A percentile compares a stretch with the other conserved stretches of the same genome.
Conservation (phyloP, 1,140 invertebrate species). For the Drosophila suzukii region DNA sequence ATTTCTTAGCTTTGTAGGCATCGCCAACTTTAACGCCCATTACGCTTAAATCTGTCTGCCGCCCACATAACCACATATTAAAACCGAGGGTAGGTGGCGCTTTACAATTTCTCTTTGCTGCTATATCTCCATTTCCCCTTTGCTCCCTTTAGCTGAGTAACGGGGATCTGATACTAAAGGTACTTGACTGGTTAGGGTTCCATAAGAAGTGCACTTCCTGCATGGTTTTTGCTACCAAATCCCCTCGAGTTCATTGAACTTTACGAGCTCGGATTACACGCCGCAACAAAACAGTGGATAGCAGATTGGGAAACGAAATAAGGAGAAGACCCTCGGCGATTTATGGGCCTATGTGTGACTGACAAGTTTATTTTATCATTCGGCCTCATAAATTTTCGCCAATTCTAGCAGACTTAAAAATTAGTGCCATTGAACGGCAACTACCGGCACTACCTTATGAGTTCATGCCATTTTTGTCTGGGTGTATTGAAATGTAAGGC, state of each 20-base stretch:
- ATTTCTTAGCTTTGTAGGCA: too few relatives aligned
- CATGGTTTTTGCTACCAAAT: conserved; percentile 22
- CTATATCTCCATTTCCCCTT: too few relatives aligned
- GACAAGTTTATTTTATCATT: conserved; percentile 76
- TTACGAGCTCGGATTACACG: conserved; percentile 68
- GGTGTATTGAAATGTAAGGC: conserved; percentile 56
- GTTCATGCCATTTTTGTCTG: not conserved
- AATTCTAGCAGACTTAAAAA: conserved; percentile 59
- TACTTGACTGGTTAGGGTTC: conserved; percentile 9
- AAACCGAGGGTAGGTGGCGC: too few relatives aligned
- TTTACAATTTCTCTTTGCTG: too few relatives aligned
- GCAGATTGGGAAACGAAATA: not conserved
- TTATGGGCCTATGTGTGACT: conserved; percentile 77
- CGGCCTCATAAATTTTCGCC: conserved; percentile 51
- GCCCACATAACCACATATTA: too few relatives aligned
- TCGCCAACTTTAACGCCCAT: too few relatives aligned
- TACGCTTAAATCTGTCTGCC: too few relatives aligned
- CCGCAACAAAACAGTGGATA: conserved; percentile 29
- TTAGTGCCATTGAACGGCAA: conserved; percentile 36
- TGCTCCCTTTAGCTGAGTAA: too few relatives aligned
- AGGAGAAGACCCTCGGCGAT: conserved; percentile 29
- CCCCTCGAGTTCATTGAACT: conserved; percentile 70
- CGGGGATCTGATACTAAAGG: not conserved
- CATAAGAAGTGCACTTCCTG: conserved; percentile 74
- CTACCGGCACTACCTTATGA: conserved; percentile 22